These are phyloP conservation scores for Nowickia ferox DNA, from an alignment of 2,888 invertebrate genomes.

Conservation along the genomic window DNA sequence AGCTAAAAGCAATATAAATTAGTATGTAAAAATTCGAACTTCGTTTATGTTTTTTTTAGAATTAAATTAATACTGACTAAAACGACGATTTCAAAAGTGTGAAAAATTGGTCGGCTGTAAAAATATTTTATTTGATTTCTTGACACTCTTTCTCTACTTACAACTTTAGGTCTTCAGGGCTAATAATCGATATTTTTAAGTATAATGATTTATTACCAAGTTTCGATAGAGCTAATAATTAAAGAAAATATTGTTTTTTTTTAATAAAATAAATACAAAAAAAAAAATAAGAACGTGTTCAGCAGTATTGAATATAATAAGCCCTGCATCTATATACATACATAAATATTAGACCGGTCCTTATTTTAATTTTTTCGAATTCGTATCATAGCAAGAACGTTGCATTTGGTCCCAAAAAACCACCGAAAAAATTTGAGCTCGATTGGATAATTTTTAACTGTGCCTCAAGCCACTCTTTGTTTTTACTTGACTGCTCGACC, in stretches of 20 bases:
- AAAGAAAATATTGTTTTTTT: background rate
- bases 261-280: too few species aligned
- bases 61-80: constrained; percentile 4
- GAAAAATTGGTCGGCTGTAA: constrained; percentile 19
- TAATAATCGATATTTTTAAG: constrained; percentile 1
- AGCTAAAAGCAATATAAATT: background rate
- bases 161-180: background rate
- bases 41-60: background rate
- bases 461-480: too few species aligned
- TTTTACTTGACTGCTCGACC: too few species aligned
- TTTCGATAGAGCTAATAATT: background rate
- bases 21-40: background rate
- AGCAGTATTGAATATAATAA: too few species aligned
- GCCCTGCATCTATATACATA: too few species aligned
- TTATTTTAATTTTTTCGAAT: too few species aligned
- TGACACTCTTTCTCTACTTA: background rate
- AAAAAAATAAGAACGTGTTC: too few species aligned
- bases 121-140: constrained; percentile 30
- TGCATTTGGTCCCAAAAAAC: too few species aligned
- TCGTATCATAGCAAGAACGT: too few species aligned
- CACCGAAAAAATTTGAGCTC: too few species aligned
- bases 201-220: background rate
- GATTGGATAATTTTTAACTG: too few species aligned
- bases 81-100: constrained; percentile 19
- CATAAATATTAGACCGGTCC: too few species aligned